Evolutionary conservation across 2,113 vertebrate genomes (phyloP).

Genomic region (Anseranas semipalmata): DNA sequence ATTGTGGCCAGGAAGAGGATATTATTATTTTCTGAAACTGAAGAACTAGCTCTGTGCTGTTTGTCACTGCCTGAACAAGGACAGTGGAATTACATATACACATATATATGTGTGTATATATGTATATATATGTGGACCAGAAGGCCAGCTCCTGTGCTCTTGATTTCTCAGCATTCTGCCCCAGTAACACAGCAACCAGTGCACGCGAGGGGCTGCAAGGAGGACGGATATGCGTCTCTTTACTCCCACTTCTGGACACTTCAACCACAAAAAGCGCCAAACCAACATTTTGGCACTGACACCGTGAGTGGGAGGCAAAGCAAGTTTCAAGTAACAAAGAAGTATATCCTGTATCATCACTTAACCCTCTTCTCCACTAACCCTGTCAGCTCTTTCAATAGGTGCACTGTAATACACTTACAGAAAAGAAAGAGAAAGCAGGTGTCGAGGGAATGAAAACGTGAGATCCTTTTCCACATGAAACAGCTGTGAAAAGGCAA

Average conservation of each 20-base stretch:
- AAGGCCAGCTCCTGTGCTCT: background rate
- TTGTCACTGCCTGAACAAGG: background rate
- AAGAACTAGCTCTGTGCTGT: constrained; percentile 4
- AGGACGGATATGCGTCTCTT: background rate
- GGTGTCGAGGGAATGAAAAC: background rate
- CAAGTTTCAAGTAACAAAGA: background rate
- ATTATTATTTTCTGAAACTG: constrained; percentile 42
- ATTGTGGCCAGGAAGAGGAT: constrained; percentile 44
- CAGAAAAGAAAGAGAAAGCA: constrained; percentile 23
- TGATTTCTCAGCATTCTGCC: background rate
- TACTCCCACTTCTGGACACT: background rate
- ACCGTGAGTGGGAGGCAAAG: background rate
- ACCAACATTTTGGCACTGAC: background rate
- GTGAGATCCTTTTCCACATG: constrained; percentile 18
- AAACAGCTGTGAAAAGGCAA: constrained; percentile 48
- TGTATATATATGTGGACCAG: rapidly evolving
- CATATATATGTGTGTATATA: too few relatives aligned
- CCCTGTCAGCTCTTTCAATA: background rate
- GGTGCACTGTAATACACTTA: background rate
- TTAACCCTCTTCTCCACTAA: background rate
- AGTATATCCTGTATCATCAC: background rate
- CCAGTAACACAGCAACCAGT: background rate
- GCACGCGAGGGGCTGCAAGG: background rate
- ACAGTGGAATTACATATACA: background rate
- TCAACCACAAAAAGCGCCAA: background rate